Evolutionary conservation across 1,140 invertebrate genomes (phyloP).

Genomic region (Neotoxoptera formosana): DNA sequence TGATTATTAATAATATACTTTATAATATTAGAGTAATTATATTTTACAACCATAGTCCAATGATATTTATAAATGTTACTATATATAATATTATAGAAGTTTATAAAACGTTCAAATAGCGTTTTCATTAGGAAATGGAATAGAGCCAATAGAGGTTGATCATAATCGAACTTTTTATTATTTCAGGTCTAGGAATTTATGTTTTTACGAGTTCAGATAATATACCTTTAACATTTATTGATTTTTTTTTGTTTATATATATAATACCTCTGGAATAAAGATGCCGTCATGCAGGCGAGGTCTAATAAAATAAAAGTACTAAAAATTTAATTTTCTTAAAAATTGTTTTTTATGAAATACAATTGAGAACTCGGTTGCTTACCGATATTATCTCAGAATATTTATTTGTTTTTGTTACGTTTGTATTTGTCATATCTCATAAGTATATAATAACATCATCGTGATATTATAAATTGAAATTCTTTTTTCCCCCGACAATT

Average conservation of each 20-base stretch:
- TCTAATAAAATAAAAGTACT: neutral
- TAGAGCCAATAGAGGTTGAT: neutral
- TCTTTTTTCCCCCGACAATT: neutral
- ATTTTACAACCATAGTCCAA: neutral
- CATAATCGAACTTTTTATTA: constrained; percentile 1
- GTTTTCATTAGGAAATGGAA: neutral
- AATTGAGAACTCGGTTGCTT: neutral
- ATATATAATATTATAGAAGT: neutral
- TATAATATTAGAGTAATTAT: neutral
- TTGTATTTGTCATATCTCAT: neutral
- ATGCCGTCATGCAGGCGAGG: neutral
- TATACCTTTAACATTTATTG: constrained; percentile 22
- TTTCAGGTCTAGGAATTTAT: neutral
- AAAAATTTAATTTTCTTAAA: neutral
- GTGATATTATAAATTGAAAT: neutral
- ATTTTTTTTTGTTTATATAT: neutral
- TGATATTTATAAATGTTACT: neutral
- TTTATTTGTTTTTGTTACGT: neutral
- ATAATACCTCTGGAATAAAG: neutral
- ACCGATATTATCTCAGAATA: neutral
- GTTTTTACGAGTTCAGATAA: neutral
- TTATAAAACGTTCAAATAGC: neutral
- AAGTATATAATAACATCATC: neutral
- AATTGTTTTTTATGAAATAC: neutral
- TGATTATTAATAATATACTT: neutral